phyloP scores from a whole-genome alignment of 2,113 vertebrate species.

The Gobio gobio region DNA sequence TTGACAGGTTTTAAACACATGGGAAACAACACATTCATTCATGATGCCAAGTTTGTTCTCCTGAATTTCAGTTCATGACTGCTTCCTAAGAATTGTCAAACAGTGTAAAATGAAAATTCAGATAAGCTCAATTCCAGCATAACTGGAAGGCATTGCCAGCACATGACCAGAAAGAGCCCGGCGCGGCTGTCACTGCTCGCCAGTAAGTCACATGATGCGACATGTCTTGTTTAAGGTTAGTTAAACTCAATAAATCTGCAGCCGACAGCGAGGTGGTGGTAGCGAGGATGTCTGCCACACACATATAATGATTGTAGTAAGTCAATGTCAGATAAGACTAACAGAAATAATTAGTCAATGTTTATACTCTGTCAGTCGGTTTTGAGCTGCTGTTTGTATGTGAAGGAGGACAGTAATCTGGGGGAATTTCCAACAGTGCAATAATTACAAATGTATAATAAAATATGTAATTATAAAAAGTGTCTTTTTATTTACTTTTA shows the following conservation, averaged over 20 bases:
- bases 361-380: neutral
- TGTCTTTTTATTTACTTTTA: neutral
- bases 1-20: neutral
- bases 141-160: neutral
- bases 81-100: neutral
- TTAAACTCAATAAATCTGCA: neutral
- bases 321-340: slow-evolving; percentile 44
- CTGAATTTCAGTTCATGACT: neutral
- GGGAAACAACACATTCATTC: neutral
- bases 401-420: neutral
- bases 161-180: neutral
- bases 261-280: neutral
- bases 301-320: slow-evolving; percentile 14
- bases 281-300: slow-evolving; percentile 19
- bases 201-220: neutral
- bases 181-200: neutral
- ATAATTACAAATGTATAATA: neutral
- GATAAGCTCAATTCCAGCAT: neutral
- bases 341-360: slow-evolving; percentile 40
- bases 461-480: neutral
- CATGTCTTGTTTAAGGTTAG: neutral
- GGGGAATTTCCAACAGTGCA: slow-evolving; percentile 2
- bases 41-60: neutral
- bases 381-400: neutral
- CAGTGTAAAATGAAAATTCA: neutral